Evolutionary conservation across 92 coral and sea anemone species (phyloP).

Genomic region (Porites evermanni): DNA sequence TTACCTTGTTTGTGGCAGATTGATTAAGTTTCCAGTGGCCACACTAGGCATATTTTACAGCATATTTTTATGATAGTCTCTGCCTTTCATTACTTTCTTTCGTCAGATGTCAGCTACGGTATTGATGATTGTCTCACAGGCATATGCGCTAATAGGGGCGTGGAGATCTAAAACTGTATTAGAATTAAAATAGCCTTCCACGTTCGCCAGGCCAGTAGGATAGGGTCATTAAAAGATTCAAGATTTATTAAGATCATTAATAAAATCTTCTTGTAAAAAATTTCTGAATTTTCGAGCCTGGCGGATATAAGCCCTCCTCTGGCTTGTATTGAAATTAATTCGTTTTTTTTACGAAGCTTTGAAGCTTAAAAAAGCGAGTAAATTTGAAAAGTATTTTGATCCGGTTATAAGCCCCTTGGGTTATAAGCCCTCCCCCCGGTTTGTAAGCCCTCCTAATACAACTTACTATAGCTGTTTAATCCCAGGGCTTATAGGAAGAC

Average conservation of each 20-base stretch:
- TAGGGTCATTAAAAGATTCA: no score
- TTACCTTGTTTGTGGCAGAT: slow-evolving; percentile 50
- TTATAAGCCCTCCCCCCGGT: no score
- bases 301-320: no score
- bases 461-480: no score
- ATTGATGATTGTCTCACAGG: slow-evolving; percentile 8
- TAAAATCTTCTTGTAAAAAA: not conserved
- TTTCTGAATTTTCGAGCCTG: not conserved
- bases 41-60: slow-evolving; percentile 8
- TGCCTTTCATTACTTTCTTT: not conserved
- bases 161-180: slow-evolving; percentile 37
- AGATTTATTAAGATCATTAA: no score
- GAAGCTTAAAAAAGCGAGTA: no score
- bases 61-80: not conserved
- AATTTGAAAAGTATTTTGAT: no score
- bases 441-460: no score
- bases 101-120: not conserved
- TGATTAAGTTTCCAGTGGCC: slow-evolving; percentile 49
- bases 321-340: no score
- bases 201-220: slow-evolving; percentile 48
- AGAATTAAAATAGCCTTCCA: slow-evolving; percentile 40
- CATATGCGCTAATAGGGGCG: slow-evolving; percentile 44
- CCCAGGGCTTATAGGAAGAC: no score
- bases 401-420: no score
- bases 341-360: no score